Base-by-base conservation (phyloP, 2,888 invertebrate species). In the Micropterix aruncella region DNA sequence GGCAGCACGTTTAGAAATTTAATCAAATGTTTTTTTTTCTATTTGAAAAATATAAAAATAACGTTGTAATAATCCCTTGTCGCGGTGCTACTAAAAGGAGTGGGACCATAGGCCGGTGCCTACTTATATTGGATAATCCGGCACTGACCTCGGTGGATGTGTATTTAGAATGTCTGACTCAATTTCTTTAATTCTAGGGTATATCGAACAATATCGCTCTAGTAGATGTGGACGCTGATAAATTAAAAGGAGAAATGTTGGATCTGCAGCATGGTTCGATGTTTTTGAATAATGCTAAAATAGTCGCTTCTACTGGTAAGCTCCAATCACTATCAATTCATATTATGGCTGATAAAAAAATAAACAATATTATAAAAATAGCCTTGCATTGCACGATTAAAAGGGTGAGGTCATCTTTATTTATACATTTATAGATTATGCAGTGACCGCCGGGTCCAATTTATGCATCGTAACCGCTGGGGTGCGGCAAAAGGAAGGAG, bases 381-480 rank as follows among this genome's bases (percentile, higher is more conserved):
- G 9, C 36, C 36, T 36, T 36, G 9, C 9, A 36, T 36, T 9
- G n/a, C n/a, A 36, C 9, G 9, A 9, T n/a, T 36, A 9, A 36
- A 36, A 36, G n/a, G n/a, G n/a, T n/a, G n/a, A n/a, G n/a, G n/a
- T n/a, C n/a, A n/a, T n/a, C n/a, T n/a, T n/a, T n/a, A n/a, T n/a
- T n/a, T n/a, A n/a, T n/a, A n/a, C 38, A 9, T 38, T 5, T 57
- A 9, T 56, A 71, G 87, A 93, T 62, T 92, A 86, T 57, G 62
- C 78, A 0, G 73, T 80, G 3, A 80, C 87, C 9, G 84, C 83
- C 42, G 82, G 83, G 42, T 92, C 91, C 0, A 80, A 80, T 53
- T 66, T 95, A 37, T 90, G 90, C 62, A 79, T 95, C 47, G 81
- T 95, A 43, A 92, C 93, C 0, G 94, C 94, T 3, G 94, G 93